These are phyloP conservation scores for Perccottus glenii DNA, from an alignment of 2,113 vertebrate genomes.

Conservation along the genomic window DNA sequence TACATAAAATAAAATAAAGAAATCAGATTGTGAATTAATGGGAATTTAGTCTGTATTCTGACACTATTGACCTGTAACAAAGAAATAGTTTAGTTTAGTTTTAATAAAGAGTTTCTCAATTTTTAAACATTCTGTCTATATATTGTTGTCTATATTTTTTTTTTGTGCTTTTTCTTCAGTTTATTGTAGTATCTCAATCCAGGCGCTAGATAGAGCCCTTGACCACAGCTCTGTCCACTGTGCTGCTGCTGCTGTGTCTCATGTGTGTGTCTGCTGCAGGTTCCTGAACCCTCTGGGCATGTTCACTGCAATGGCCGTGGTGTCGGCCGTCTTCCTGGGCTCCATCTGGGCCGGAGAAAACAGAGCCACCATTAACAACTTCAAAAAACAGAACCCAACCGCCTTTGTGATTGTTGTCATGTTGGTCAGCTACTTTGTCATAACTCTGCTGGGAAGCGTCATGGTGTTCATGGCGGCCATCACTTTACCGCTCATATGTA, in stretches of 20 bases:
- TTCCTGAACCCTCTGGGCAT: conserved; percentile 90
- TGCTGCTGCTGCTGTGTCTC: not conserved
- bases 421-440: conserved; percentile 88
- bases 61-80: too few species aligned
- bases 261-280: conserved; percentile 68
- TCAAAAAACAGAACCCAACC: conserved; percentile 90
- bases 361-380: conserved; percentile 81
- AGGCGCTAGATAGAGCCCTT: conserved; percentile 58
- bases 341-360: conserved; percentile 91
- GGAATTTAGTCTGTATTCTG: too few species aligned
- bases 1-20: too few species aligned
- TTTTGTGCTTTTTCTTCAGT: not conserved
- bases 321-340: conserved; percentile 85
- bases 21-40: too few species aligned
- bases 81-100: too few species aligned
- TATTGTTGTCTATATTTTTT: too few species aligned
- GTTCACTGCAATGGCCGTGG: conserved; percentile 86
- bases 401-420: conserved; percentile 84
- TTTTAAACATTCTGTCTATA: too few species aligned
- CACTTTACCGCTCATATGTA: conserved; percentile 89
- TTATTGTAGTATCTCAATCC: conserved; percentile 17
- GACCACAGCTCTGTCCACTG: not conserved
- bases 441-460: conserved; percentile 91
- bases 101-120: too few species aligned
- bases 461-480: conserved; percentile 94